A percentile compares a stretch with the other conserved stretches of the same genome.
Evolutionary conservation across 2,888 invertebrate genomes (phyloP).

Genomic region (Synanthedon formicaeformis): DNA sequence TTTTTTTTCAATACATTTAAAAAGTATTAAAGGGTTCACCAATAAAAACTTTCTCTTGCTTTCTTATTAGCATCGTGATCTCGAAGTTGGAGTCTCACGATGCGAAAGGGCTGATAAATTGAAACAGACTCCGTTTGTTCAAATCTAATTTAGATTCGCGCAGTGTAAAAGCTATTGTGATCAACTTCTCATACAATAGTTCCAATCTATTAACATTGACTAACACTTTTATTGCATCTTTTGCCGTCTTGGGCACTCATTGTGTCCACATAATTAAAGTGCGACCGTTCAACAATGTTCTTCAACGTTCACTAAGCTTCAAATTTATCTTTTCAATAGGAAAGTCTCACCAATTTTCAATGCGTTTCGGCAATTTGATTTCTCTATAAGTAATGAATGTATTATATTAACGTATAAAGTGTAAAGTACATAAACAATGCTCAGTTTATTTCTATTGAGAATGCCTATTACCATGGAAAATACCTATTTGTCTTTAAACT

Average conservation of each 20-base stretch:
- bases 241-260: constrained; percentile 3
- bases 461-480: too few species aligned
- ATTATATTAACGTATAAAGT: constrained; percentile 5
- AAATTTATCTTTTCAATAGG: not conserved
- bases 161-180: constrained; percentile 10
- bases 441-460: too few species aligned
- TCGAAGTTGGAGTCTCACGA: constrained; percentile 13
- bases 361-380: constrained; percentile 2
- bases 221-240: constrained; percentile 15
- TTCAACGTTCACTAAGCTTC: not conserved
- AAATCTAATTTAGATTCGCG: constrained; percentile 5
- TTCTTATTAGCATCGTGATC: constrained; percentile 14
- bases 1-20: too few species aligned
- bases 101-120: constrained; percentile 27
- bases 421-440: too few species aligned
- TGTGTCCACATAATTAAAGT: constrained; percentile 4
- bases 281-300: not conserved
- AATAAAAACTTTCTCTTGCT: constrained; percentile 16
- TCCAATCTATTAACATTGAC: constrained; percentile 12
- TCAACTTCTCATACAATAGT: constrained; percentile 10
- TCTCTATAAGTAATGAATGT: constrained; percentile 13
- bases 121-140: constrained; percentile 15
- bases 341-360: not conserved
- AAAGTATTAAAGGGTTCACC: not conserved
- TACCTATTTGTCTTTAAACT: too few species aligned